Evolutionary conservation across 2,113 vertebrate species (phyloP), one percentile per base, ranked within the genome.

Genomic region (Oxygymnocypris stewartii): DNA sequence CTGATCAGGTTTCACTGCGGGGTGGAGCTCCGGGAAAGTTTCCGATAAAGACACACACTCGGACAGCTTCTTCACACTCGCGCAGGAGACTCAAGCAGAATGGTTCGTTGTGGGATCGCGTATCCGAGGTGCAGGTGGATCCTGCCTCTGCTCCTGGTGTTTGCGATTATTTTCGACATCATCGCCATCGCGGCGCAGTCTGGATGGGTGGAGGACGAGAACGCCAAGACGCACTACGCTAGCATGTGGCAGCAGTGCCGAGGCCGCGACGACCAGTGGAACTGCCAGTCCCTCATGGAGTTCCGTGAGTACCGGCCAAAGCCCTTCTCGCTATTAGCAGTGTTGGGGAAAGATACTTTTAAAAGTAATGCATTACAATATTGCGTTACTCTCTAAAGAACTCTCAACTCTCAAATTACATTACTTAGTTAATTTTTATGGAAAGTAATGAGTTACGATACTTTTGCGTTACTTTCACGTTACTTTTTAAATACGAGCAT

Each of bases 91-190:
- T 18, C 57, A 7, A 2, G 9, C 37, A 71, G 13, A 88, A 99
- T 98, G 98, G 96, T 98, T 88, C 95, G 95, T 90, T 99, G 98
- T 89, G 96, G 96, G 86, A 95, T 99, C 89, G 96, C 96, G 54
- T 98, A 97, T 90, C 96, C 96, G 79, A 92, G 98, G 51, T 98
- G 97, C 95, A 92, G 94, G 93, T 99, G 97, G 96, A 97, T 99
- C 87, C 90, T 98, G 90, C 97, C 98, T 61, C 91, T 98, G 91
- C 95, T 99, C 1, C 92, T 99, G 92, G 91, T 97, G 12, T 94
- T 97, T 82, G 97, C 97, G 88, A 95, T 99, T 90, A 95, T 97
- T 93, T 97, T 98, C 86, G 98, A 98, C 92, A 96, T 99, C 67
- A 96, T 99, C 82, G 97, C 97, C 25, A 94, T 99, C 94, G 94